phyloP scores from a whole-genome alignment of 2,797 vertebrate species.

The Sparus aurata region DNA sequence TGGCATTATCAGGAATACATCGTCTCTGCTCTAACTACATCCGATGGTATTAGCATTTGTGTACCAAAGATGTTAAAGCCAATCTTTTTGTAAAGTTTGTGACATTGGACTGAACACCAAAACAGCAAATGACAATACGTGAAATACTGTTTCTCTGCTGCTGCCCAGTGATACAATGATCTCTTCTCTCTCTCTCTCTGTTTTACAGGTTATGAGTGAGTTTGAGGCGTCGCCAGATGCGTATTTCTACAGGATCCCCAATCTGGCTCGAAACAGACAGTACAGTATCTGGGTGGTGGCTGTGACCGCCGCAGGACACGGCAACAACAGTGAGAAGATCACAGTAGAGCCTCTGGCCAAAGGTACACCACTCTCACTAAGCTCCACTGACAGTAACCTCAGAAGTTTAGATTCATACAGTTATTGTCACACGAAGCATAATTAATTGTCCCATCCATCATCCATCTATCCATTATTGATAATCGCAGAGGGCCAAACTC shows the following conservation, averaged over 20 bases:
- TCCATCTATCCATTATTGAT: too few relatives aligned
- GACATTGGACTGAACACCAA: too few relatives aligned
- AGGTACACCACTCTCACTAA: conserved; percentile 82
- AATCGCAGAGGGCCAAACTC: too few relatives aligned
- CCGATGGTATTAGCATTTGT: conserved; percentile 90
- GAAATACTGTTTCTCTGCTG: not conserved
- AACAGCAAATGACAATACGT: too few relatives aligned
- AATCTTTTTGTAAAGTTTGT: not conserved
- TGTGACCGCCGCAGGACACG: conserved; percentile 95
- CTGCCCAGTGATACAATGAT: conserved; percentile 59
- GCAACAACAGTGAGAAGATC: conserved; percentile 98
- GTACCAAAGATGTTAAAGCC: conserved; percentile 43
- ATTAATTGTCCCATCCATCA: not conserved
- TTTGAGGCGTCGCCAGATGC: conserved; percentile 96
- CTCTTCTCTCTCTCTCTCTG: conserved; percentile 11
- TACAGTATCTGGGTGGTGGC: conserved; percentile 99
- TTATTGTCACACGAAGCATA: not conserved
- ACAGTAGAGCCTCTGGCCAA: conserved; percentile 95
- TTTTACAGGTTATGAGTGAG: conserved; percentile 96
- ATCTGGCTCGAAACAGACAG: conserved; percentile 94
- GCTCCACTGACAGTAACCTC: not conserved
- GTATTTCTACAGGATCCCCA: conserved; percentile 96
- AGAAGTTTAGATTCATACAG: not conserved
- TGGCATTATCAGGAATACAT: conserved; percentile 98
- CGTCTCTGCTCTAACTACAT: conserved; percentile 97